These are phyloP conservation scores for Leptodactylus fallax DNA, from an alignment of 2,797 vertebrate genomes.

Conservation along the genomic window DNA sequence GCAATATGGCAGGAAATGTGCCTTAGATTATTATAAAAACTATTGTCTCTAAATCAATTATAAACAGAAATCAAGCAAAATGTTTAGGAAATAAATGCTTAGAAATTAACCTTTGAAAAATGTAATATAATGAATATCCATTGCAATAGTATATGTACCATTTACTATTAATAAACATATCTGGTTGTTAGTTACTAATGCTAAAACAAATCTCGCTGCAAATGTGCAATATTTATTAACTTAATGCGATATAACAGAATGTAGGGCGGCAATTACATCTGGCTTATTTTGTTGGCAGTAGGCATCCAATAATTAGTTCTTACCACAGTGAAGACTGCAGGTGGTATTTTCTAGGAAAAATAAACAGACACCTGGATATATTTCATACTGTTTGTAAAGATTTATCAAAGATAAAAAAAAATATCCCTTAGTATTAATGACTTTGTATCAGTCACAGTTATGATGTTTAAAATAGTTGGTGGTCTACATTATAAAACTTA, in stretches of 20 bases:
- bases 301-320: conserved; percentile 11
- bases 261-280: conserved; percentile 2
- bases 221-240: conserved; percentile 21
- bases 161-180: background rate
- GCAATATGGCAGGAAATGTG: conserved; percentile 5
- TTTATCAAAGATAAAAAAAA: background rate
- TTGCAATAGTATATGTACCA: background rate
- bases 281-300: conserved; percentile 33
- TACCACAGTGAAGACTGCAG: background rate
- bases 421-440: too few species aligned
- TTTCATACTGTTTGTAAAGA: background rate
- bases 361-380: conserved; percentile 9
- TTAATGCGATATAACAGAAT: background rate
- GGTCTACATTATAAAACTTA: too few species aligned
- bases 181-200: background rate
- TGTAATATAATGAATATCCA: background rate
- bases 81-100: background rate
- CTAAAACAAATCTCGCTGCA: background rate
- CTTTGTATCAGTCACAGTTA: too few species aligned
- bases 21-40: conserved; percentile 1
- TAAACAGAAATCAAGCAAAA: background rate
- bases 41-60: background rate
- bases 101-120: background rate
- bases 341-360: conserved; percentile 22
- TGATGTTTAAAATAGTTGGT: too few species aligned